Evolutionary conservation across 1,140 invertebrate species (phyloP).

Genomic region (Calliphora vicina): DNA sequence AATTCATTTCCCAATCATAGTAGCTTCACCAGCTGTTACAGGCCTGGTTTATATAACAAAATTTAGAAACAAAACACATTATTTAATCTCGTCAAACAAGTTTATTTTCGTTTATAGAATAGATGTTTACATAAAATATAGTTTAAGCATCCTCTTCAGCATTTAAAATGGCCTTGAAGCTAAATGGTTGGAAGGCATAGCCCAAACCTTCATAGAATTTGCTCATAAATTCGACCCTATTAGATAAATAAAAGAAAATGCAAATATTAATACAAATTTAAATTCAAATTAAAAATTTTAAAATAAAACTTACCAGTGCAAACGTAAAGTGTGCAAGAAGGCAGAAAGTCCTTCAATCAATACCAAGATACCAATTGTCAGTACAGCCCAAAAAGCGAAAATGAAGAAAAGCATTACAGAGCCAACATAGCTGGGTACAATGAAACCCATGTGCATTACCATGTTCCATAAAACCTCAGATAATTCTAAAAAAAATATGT

Average conservation of each 20-base stretch:
- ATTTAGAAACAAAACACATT: too few relatives aligned
- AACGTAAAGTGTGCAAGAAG: slow-evolving; percentile 95
- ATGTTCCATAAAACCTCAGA: slow-evolving; percentile 92
- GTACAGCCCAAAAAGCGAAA: slow-evolving; percentile 86
- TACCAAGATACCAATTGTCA: slow-evolving; percentile 91
- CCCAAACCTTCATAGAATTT: slow-evolving; percentile 95
- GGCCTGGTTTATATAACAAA: too few relatives aligned
- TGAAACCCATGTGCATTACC: slow-evolving; percentile 68
- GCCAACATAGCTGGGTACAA: slow-evolving; percentile 39
- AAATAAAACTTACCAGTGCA: slow-evolving; percentile 89
- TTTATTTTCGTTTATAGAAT: too few relatives aligned
- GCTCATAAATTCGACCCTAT: slow-evolving; percentile 96
- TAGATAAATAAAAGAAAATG: slow-evolving; percentile 36
- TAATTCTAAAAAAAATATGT: slow-evolving; percentile 70
- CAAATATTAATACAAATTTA: slow-evolving; percentile 63
- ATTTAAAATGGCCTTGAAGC: slow-evolving; percentile 85
- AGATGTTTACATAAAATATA: background rate
- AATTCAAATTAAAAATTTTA: slow-evolving; percentile 66
- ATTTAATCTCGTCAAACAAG: too few relatives aligned
- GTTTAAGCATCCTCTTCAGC: slow-evolving; percentile 14
- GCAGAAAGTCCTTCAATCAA: slow-evolving; percentile 98
- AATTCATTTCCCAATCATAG: too few relatives aligned
- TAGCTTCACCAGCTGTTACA: too few relatives aligned
- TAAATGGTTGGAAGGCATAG: slow-evolving; percentile 91
- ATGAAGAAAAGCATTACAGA: slow-evolving; percentile 72